phyloP scores from a whole-genome alignment of 2,797 vertebrate species.

The Crocidura indochinensis region DNA sequence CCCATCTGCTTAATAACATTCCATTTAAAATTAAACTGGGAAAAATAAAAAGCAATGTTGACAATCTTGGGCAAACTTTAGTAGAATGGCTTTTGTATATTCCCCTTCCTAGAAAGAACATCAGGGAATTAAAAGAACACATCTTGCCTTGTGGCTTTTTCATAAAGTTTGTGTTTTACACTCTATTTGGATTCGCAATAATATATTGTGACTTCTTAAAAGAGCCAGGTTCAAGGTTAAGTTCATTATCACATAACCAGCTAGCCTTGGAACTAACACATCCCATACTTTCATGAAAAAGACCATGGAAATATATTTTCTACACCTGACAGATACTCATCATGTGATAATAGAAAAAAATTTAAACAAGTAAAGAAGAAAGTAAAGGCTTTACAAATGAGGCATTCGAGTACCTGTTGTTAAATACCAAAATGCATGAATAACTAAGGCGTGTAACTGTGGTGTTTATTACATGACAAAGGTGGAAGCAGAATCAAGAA shows the following conservation, averaged over 20 bases:
- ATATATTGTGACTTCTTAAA: not conserved
- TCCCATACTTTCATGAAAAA: not conserved
- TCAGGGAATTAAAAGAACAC: constrained; percentile 12
- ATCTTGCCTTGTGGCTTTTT: not conserved
- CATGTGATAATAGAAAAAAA: constrained; percentile 3
- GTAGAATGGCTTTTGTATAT: not conserved
- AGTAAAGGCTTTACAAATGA: not conserved
- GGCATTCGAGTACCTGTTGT: not conserved
- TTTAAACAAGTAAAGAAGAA: too few species aligned
- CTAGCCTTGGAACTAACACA: not conserved
- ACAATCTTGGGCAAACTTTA: not conserved
- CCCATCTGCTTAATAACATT: constrained; percentile 41
- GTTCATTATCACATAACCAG: not conserved
- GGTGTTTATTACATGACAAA: constrained; percentile 35
- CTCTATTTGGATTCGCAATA: not conserved
- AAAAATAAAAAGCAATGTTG: not conserved
- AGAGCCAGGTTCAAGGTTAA: not conserved
- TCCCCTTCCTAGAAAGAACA: constrained; percentile 35
- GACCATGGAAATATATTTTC: not conserved
- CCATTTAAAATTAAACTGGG: constrained; percentile 46
- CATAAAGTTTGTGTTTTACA: constrained; percentile 28
- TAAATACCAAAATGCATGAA: constrained; percentile 16
- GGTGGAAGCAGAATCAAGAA: not conserved
- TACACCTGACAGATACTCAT: constrained; percentile 5
- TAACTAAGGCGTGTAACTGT: not conserved